Conservation (phyloP, 2,797 vertebrate genomes). For the Pseudomugil gertrudae region DNA sequence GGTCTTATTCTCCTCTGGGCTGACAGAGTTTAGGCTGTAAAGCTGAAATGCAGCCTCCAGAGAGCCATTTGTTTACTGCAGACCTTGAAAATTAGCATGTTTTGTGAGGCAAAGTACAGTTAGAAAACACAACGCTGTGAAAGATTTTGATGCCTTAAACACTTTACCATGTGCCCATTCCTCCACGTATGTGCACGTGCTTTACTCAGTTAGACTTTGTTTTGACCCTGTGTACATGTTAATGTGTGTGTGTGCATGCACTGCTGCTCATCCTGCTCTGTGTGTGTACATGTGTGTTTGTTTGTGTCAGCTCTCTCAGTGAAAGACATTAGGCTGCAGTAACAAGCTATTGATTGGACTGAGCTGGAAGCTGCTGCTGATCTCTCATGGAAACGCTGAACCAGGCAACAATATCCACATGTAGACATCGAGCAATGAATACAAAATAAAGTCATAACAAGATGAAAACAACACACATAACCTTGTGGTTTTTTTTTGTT, state of each 20-base stretch:
- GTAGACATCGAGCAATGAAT: constrained; percentile 29
- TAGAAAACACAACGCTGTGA: constrained; percentile 21
- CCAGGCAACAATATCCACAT: constrained; percentile 35
- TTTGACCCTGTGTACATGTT: neutral
- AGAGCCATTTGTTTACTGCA: constrained; percentile 68
- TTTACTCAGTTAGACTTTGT: constrained; percentile 5
- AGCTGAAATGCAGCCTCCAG: constrained; percentile 53
- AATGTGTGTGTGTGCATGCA: neutral
- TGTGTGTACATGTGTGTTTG: constrained; percentile 31
- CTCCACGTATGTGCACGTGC: neutral
- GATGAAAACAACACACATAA: constrained; percentile 25
- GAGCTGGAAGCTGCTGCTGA: constrained; percentile 54
- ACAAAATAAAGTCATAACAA: constrained; percentile 34
- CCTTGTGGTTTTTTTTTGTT: constrained; percentile 6
- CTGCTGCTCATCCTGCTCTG: constrained; percentile 2
- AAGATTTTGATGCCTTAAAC: constrained; percentile 32
- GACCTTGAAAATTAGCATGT: constrained; percentile 66
- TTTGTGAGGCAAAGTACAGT: constrained; percentile 41
- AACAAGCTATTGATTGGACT: constrained; percentile 76
- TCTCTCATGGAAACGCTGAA: constrained; percentile 63
- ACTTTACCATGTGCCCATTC: constrained; percentile 2
- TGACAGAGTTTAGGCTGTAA: constrained; percentile 55
- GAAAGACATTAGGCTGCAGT: constrained; percentile 67
- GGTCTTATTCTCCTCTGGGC: constrained; percentile 44
- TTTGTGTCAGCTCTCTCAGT: constrained; percentile 45